Evolutionary conservation across 1,140 invertebrate species (phyloP).

Genomic region (Thaumatotibia leucotreta): DNA sequence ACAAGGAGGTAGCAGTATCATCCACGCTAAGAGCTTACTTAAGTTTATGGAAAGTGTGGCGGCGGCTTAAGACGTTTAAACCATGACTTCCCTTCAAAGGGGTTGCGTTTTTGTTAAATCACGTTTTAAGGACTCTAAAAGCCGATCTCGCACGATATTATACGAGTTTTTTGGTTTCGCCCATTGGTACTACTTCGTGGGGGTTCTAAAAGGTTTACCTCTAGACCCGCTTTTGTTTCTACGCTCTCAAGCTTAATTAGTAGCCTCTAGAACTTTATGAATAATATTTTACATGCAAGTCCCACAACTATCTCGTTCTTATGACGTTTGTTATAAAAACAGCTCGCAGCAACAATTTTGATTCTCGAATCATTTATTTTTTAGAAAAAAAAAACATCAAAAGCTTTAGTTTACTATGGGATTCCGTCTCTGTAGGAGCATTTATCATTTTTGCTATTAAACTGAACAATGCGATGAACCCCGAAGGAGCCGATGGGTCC

Average conservation of each 20-base stretch:
- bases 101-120: constrained; percentile 69
- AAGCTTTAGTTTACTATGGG: constrained; percentile 30
- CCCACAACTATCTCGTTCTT: neutral
- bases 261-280: constrained; percentile 46
- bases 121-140: constrained; percentile 45
- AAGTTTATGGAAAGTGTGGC: constrained; percentile 68
- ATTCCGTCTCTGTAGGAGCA: constrained; percentile 51
- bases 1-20: constrained; percentile 63
- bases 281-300: constrained; percentile 24
- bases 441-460: constrained; percentile 75
- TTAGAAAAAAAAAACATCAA: neutral
- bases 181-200: constrained; percentile 50
- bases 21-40: constrained; percentile 63
- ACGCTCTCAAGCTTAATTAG: constrained; percentile 61
- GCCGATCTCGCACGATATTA: constrained; percentile 53
- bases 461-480: constrained; percentile 56
- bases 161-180: constrained; percentile 38
- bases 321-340: neutral
- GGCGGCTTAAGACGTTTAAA: constrained; percentile 54
- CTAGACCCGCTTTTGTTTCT: constrained; percentile 44
- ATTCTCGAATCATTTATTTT: neutral
- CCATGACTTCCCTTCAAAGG: constrained; percentile 67
- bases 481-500: constrained; percentile 61
- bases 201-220: constrained; percentile 53
- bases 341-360: neutral